Base-by-base conservation (phyloP, 2,113 vertebrate species). In the Gavialis gangeticus region DNA sequence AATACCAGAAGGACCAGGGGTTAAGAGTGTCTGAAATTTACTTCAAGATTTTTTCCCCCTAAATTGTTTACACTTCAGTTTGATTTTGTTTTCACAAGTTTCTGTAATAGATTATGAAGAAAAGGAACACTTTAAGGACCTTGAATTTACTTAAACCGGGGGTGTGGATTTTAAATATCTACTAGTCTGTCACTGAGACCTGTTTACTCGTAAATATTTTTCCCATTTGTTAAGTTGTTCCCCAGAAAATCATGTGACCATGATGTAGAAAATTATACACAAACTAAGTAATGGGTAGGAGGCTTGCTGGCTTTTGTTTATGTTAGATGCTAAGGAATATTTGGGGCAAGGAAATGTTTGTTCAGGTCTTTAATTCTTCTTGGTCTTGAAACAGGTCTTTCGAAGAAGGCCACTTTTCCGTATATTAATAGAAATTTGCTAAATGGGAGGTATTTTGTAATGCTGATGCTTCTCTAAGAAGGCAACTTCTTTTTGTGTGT, bases 241-340 rank as follows among this genome's bases (percentile, higher is more conserved):
- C 30, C 11, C 18, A 46, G 2, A 22, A 69, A 69, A 34, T 10
- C 67, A 34, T 69, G 18, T 69, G 67, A 69, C 46, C 46, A 7
- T 46, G 46, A 9, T 46, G 46, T 46, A 46, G 46, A 8, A 46
- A 46, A 46, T 7, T 46, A 34, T 69, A 18, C 66, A 16, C 34
- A 69, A 28, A 69, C 66, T 16, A n/a, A 66, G 66, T 30, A 30
- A 28, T 69, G 34, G 46, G 16, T n/a, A 1, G 46, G n/a, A 82
- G 2, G 5, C 27, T 63, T 18, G 4, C 8, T 4, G 24, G 27
- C 1, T 56, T 59, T 82, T 1, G 6, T 16, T 76, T 84, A 17
- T 2, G 0, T 1, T 37, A 37, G 5, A 7, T 83, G 75, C 4
- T 1, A 2, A 4, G 55, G 22, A 24, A 12, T 12, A 0, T 25